Evolutionary conservation across 2,888 invertebrate genomes (phyloP).

Genomic region (Megalurothrips usitatus): DNA sequence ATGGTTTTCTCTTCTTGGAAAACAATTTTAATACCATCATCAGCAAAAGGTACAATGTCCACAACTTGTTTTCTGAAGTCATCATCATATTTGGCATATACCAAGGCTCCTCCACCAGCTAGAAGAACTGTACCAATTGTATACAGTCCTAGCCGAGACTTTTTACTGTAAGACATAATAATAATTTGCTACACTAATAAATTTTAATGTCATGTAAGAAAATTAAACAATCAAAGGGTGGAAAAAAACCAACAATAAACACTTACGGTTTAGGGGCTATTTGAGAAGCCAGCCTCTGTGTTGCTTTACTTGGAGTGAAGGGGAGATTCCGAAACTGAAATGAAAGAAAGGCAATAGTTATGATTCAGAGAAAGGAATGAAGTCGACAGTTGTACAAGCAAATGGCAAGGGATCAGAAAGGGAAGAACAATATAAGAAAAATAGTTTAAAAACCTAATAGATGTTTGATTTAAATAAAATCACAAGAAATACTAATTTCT

Average conservation of each 20-base stretch:
- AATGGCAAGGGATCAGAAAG: too few species aligned
- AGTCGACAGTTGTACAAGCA: too few species aligned
- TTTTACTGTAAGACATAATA: background rate
- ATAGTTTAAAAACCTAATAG: too few species aligned
- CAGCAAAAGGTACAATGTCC: background rate
- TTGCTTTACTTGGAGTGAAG: background rate
- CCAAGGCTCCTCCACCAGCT: background rate
- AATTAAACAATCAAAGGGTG: background rate
- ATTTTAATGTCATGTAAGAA: background rate
- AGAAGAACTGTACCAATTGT: background rate
- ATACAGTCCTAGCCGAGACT: background rate
- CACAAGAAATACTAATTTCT: background rate
- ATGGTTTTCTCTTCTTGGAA: constrained; percentile 6
- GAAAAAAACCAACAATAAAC: background rate
- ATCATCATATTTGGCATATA: constrained; percentile 9
- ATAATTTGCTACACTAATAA: background rate
- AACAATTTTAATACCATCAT: background rate
- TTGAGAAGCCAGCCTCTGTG: background rate
- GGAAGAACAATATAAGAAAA: too few species aligned
- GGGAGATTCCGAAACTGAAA: background rate
- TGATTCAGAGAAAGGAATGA: too few species aligned
- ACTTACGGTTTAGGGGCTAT: background rate
- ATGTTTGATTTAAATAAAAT: background rate
- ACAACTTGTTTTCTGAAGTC: constrained; percentile 16
- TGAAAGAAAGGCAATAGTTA: background rate